Percentiles rank a stretch among this genome's conserved stretches.
These are phyloP conservation scores for Bedellia somnulentella DNA, from an alignment of 2,888 invertebrate species.

Conservation along the genomic window DNA sequence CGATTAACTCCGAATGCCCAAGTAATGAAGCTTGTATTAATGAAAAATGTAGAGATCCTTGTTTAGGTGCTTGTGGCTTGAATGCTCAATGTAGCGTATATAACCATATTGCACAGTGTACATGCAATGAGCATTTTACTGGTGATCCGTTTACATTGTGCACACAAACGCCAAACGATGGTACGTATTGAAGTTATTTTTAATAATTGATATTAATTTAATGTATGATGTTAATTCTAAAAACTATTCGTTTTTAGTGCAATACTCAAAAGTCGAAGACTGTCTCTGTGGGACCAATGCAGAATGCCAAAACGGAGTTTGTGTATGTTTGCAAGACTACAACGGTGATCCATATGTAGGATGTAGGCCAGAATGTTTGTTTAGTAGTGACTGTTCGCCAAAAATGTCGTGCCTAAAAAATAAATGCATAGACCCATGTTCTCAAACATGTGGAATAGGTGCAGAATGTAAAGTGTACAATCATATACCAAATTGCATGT, in stretches of 20 bases:
- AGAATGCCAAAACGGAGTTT: constrained; percentile 67
- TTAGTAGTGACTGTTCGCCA: constrained; percentile 71
- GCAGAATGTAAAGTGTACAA: constrained; percentile 73
- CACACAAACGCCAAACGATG: constrained; percentile 26
- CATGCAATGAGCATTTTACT: constrained; percentile 55
- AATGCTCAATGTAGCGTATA: constrained; percentile 61
- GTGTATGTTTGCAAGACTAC: constrained; percentile 72
- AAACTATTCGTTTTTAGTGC: constrained; percentile 3
- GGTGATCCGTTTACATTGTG: constrained; percentile 65
- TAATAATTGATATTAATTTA: too few species aligned
- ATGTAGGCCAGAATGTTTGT: constrained; percentile 80
- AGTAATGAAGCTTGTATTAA: constrained; percentile 67
- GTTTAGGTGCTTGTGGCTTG: constrained; percentile 67
- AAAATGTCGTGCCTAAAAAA: constrained; percentile 70
- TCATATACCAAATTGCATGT: constrained; percentile 63
- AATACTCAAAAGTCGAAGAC: constrained; percentile 33
- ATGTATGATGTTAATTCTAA: too few species aligned
- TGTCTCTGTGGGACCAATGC: constrained; percentile 75
- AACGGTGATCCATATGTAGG: constrained; percentile 77
- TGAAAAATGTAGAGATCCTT: constrained; percentile 68
- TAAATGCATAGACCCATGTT: constrained; percentile 78
- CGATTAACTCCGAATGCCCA: constrained; percentile 70
- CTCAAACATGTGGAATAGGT: constrained; percentile 73
- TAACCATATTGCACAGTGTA: constrained; percentile 66
- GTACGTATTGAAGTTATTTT: constrained; percentile 14